Evolutionary conservation across 2,797 vertebrate species (phyloP).

Genomic region (Rhabdophis nuchalis): DNA sequence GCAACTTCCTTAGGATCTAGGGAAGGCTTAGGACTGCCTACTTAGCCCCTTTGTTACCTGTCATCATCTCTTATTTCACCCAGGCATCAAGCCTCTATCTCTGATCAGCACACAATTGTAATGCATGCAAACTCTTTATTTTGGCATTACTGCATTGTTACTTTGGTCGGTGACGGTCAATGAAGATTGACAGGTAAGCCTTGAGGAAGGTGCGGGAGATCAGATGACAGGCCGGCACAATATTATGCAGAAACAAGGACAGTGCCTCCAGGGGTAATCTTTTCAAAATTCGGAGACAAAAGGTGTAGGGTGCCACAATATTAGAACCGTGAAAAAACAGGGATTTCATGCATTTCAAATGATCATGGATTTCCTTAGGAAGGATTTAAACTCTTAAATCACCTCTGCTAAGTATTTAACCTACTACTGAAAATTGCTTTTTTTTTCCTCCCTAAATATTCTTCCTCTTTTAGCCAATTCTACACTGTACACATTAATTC

Average conservation of each 20-base stretch:
- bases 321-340: neutral
- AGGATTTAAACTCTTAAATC: neutral
- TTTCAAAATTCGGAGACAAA: neutral
- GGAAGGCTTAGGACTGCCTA: neutral
- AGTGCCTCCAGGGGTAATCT: neutral
- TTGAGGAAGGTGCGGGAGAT: slow-evolving; percentile 40
- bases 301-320: neutral
- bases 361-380: neutral
- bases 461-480: neutral
- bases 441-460: neutral
- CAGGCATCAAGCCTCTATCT: neutral
- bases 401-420: neutral
- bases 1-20: neutral
- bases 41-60: neutral
- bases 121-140: neutral
- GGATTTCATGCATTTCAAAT: neutral
- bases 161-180: neutral
- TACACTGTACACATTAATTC: neutral
- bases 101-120: neutral
- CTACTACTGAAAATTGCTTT: neutral
- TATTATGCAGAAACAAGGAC: neutral
- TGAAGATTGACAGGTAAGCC: neutral
- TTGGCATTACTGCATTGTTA: neutral
- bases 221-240: slow-evolving; percentile 33
- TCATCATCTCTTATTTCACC: neutral